Conservation (phyloP, 2,888 invertebrate genomes). For the Augiades crinisus region DNA sequence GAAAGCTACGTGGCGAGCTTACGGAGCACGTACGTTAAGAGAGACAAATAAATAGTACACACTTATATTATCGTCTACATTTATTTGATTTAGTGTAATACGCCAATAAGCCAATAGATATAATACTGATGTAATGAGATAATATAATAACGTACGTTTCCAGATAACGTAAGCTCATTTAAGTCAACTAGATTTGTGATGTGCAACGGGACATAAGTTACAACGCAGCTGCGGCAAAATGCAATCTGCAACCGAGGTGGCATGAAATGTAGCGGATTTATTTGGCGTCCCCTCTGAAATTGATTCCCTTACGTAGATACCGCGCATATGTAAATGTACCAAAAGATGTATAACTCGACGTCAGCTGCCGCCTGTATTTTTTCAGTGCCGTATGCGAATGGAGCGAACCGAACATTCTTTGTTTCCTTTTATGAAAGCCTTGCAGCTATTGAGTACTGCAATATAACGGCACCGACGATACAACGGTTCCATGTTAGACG, state of each 20-base stretch:
- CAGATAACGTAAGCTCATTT: conserved; percentile 5
- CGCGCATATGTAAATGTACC: not conserved
- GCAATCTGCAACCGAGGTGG: conserved; percentile 47
- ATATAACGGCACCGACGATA: not conserved
- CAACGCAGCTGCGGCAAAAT: conserved; percentile 48
- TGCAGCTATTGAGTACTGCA: not conserved
- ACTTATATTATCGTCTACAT: conserved; percentile 48
- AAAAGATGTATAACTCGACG: not conserved
- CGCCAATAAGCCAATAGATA: conserved; percentile 2
- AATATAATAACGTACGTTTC: not conserved
- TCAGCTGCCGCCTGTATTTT: conserved; percentile 7
- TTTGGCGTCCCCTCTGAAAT: conserved; percentile 40
- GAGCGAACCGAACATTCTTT: conserved; percentile 6
- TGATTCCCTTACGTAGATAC: conserved; percentile 37
- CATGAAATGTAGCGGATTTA: conserved; percentile 48
- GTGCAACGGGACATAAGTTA: conserved; percentile 44
- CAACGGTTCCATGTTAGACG: not conserved
- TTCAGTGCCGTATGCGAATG: not conserved
- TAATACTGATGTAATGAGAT: not conserved
- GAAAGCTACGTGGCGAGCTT: conserved; percentile 28
- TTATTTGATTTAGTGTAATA: not conserved
- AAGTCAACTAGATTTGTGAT: conserved; percentile 31
- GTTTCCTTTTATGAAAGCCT: not conserved
- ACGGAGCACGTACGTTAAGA: conserved; percentile 51
- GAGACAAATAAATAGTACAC: conserved; percentile 56